Evolutionary conservation across 1,140 invertebrate species (phyloP).

Genomic region (Melitaea cinxia): DNA sequence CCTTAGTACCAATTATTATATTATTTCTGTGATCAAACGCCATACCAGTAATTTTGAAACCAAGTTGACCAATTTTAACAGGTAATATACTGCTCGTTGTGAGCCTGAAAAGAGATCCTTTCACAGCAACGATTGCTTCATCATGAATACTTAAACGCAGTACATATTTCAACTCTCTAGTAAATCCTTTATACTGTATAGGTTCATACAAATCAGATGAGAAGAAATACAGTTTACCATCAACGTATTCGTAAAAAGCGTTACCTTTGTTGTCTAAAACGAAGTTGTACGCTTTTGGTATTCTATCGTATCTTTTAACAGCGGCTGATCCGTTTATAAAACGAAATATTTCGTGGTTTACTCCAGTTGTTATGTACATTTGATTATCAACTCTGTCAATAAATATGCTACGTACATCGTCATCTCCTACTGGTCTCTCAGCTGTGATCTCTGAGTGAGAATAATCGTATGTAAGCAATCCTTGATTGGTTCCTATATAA

Average conservation of each 20-base stretch:
- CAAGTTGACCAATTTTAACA: conserved; percentile 63
- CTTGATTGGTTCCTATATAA: conserved; percentile 73
- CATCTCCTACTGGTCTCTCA: conserved; percentile 71
- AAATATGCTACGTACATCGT: conserved; percentile 68
- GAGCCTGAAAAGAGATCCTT: conserved; percentile 61
- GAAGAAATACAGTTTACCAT: conserved; percentile 72
- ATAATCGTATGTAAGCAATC: conserved; percentile 64
- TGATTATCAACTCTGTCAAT: conserved; percentile 68
- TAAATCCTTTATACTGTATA: conserved; percentile 73
- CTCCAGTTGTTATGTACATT: conserved; percentile 72
- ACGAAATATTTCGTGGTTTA: conserved; percentile 63
- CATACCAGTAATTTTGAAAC: conserved; percentile 71
- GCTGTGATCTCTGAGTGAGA: conserved; percentile 56
- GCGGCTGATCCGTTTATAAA: conserved; percentile 71
- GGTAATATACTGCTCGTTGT: conserved; percentile 63
- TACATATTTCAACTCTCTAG: conserved; percentile 71
- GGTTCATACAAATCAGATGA: conserved; percentile 66
- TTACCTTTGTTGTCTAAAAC: conserved; percentile 67
- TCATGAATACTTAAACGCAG: conserved; percentile 63
- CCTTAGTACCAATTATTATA: conserved; percentile 72
- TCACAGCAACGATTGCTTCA: conserved; percentile 69
- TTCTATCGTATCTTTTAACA: conserved; percentile 67
- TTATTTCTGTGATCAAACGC: conserved; percentile 69
- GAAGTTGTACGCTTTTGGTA: conserved; percentile 71
- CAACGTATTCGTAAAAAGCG: conserved; percentile 68